phyloP scores from a whole-genome alignment of 2,888 invertebrate species.

The Phoronis australis region DNA sequence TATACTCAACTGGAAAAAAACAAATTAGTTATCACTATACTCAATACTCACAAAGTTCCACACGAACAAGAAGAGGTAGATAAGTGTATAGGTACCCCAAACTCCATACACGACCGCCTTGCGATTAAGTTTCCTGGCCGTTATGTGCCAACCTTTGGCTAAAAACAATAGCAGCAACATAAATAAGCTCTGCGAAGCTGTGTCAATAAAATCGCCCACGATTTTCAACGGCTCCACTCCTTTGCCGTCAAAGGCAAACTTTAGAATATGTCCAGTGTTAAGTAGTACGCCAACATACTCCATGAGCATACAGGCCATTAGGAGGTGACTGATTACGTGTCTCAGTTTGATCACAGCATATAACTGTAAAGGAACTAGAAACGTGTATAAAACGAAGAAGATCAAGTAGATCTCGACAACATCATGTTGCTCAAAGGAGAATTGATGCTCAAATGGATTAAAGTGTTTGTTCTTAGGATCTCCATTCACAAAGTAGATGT shows the following conservation, averaged over 20 bases:
- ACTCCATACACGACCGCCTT: slow-evolving; percentile 78
- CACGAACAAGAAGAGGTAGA: slow-evolving; percentile 85
- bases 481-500: slow-evolving; percentile 94
- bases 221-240: slow-evolving; percentile 78
- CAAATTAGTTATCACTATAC: not conserved
- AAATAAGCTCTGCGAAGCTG: slow-evolving; percentile 83
- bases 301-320: slow-evolving; percentile 78
- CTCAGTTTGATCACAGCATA: slow-evolving; percentile 84
- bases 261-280: slow-evolving; percentile 81
- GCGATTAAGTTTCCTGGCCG: slow-evolving; percentile 79
- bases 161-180: slow-evolving; percentile 85
- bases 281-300: slow-evolving; percentile 81
- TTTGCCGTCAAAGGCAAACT: slow-evolving; percentile 84
- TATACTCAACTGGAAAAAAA: no score
- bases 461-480: slow-evolving; percentile 74
- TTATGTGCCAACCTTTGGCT: slow-evolving; percentile 97
- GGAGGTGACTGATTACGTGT: slow-evolving; percentile 84
- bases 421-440: slow-evolving; percentile 85
- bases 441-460: slow-evolving; percentile 87
- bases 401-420: slow-evolving; percentile 83
- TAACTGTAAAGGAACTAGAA: slow-evolving; percentile 81
- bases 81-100: slow-evolving; percentile 86
- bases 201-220: slow-evolving; percentile 87
- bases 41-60: slow-evolving; percentile 82
- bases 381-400: slow-evolving; percentile 78